phyloP scores from a whole-genome alignment of 2,888 invertebrate species.

The Cosmia trapezina region DNA sequence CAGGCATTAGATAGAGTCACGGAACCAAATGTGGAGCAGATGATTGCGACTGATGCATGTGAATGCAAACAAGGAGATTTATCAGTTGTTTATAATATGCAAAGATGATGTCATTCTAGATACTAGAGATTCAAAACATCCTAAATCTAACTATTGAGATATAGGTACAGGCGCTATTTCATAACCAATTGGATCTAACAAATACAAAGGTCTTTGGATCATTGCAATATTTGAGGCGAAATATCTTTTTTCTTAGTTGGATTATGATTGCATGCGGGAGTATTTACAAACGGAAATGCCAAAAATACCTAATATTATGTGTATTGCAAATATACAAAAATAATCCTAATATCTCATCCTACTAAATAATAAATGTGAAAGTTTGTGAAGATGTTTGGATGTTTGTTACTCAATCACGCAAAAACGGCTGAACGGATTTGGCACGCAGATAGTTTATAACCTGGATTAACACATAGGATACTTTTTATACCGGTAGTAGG shows the following conservation, averaged over 20 bases:
- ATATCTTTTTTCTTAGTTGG: background rate
- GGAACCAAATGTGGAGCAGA: slow-evolving; percentile 51
- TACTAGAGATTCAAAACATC: slow-evolving; percentile 20
- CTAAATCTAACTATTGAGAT: background rate
- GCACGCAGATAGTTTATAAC: too few relatives aligned
- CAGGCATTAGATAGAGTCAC: slow-evolving; percentile 13
- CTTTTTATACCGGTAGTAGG: too few relatives aligned
- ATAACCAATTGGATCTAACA: background rate
- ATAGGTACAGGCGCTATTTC: too few relatives aligned
- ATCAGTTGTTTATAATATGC: slow-evolving; percentile 34
- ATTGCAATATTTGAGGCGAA: background rate
- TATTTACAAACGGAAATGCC: background rate
- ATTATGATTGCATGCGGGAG: background rate
- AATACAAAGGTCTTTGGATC: background rate
- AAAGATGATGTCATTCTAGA: slow-evolving; percentile 33
- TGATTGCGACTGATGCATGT: slow-evolving; percentile 48
- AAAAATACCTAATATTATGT: background rate
- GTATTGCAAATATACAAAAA: background rate
- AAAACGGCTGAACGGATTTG: too few relatives aligned
- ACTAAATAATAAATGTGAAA: too few relatives aligned
- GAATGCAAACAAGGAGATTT: slow-evolving; percentile 29
- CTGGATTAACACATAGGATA: too few relatives aligned
- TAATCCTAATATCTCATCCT: too few relatives aligned
- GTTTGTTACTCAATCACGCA: too few relatives aligned
- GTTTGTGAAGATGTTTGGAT: too few relatives aligned